Percentiles rank a stretch among this genome's conserved stretches.
phyloP scores from a whole-genome alignment of 2,113 vertebrate genomes.

The Phalacrocorax carbo region DNA sequence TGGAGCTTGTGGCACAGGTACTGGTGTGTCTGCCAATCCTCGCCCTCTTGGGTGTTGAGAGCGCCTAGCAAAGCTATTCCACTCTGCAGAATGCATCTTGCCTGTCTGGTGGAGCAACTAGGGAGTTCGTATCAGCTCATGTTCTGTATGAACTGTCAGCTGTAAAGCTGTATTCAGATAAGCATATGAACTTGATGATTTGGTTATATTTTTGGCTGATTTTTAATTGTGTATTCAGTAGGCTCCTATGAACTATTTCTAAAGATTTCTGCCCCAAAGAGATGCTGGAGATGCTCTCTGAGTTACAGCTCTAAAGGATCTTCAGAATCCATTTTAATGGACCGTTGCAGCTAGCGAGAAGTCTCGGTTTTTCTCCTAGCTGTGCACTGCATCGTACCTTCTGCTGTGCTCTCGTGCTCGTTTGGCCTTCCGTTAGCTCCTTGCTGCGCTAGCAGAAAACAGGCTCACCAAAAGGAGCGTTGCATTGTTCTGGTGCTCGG shows the following conservation, averaged over 20 bases:
- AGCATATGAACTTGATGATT: neutral
- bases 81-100: neutral
- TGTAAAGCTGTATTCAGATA: neutral
- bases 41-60: neutral
- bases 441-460: neutral
- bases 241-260: neutral
- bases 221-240: neutral
- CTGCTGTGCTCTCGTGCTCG: neutral
- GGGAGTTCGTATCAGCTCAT: neutral
- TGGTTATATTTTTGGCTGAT: neutral
- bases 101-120: neutral
- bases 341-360: neutral
- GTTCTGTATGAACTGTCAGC: neutral
- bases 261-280: neutral
- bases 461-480: neutral
- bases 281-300: neutral
- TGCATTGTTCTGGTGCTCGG: neutral
- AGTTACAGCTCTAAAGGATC: neutral
- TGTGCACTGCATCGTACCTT: neutral
- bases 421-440: neutral
- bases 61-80: neutral
- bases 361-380: neutral
- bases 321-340: neutral
- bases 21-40: neutral
- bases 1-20: neutral